Percentiles rank a stretch among this genome's conserved stretches.
These are phyloP conservation scores for Mionectes olivaceus DNA, from an alignment of 2,797 vertebrate genomes.

Conservation along the genomic window DNA sequence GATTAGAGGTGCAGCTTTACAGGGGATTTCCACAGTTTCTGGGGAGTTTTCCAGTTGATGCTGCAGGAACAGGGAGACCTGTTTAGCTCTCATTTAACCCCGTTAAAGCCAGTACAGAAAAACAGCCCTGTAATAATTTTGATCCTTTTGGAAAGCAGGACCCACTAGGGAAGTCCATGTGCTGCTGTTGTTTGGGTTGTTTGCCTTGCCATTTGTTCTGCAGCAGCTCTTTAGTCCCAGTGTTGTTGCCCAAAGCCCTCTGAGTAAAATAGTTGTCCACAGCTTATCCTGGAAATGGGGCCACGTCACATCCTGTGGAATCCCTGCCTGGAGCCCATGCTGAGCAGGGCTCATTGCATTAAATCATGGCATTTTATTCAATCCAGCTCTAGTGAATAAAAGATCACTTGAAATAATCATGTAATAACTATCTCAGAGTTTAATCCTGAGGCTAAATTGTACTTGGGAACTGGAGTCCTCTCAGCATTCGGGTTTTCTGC, in stretches of 20 bases:
- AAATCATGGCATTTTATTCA: neutral
- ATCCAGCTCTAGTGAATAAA: neutral
- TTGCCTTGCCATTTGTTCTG: neutral
- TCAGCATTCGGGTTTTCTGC: neutral
- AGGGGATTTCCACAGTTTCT: neutral
- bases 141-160: neutral
- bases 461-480: neutral
- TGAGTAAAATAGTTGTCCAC: neutral
- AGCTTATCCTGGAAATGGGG: neutral
- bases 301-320: neutral
- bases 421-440: neutral
- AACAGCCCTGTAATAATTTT: neutral
- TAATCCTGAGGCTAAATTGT: neutral
- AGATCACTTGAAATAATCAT: neutral
- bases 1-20: neutral
- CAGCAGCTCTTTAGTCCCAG: neutral
- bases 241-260: neutral
- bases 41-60: neutral
- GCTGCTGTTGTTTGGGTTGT: neutral
- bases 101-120: neutral
- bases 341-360: neutral
- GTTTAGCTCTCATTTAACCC: accelerated
- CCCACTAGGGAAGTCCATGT: neutral
- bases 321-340: neutral
- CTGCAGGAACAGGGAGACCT: neutral